These are phyloP conservation scores for Pollicipes pollicipes DNA, from an alignment of 1,140 invertebrate species.

Conservation along the genomic window DNA sequence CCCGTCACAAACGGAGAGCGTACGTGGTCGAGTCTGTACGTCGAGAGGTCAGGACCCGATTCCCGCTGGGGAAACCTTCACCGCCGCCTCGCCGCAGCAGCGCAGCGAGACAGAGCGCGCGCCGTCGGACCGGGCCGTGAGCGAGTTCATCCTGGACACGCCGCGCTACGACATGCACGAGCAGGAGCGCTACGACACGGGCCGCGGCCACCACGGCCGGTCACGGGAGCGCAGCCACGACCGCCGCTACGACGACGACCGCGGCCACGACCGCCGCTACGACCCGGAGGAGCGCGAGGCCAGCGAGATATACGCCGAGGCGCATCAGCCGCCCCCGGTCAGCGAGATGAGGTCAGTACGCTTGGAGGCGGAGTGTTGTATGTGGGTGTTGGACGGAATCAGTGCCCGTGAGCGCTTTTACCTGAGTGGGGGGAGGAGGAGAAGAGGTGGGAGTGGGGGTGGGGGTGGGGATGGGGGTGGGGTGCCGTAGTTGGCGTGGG, in stretches of 20 bases:
- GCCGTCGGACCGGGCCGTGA: constrained; percentile 16
- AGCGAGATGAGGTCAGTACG: neutral
- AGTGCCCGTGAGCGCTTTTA: too few relatives aligned
- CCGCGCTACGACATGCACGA: neutral
- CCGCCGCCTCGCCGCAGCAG: neutral
- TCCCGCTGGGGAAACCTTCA: too few relatives aligned
- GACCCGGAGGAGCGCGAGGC: neutral
- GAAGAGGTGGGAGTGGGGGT: neutral
- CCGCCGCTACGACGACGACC: neutral
- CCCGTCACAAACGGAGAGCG: too few relatives aligned
- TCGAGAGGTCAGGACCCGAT: too few relatives aligned
- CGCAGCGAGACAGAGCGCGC: constrained; percentile 10
- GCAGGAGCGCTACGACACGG: neutral
- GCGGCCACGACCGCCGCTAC: neutral
- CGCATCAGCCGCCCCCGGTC: neutral
- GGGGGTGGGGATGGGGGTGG: too few relatives aligned
- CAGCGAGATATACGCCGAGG: neutral
- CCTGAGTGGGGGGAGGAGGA: neutral
- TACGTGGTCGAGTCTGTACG: too few relatives aligned
- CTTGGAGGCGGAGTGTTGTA: too few relatives aligned
- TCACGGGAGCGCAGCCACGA: neutral
- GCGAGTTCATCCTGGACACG: constrained; percentile 13
- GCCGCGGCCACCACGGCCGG: neutral
- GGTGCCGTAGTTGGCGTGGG: too few relatives aligned
- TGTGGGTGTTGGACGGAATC: too few relatives aligned